phyloP scores from a whole-genome alignment of 1,140 invertebrate genomes.

The Cylas formicarius region DNA sequence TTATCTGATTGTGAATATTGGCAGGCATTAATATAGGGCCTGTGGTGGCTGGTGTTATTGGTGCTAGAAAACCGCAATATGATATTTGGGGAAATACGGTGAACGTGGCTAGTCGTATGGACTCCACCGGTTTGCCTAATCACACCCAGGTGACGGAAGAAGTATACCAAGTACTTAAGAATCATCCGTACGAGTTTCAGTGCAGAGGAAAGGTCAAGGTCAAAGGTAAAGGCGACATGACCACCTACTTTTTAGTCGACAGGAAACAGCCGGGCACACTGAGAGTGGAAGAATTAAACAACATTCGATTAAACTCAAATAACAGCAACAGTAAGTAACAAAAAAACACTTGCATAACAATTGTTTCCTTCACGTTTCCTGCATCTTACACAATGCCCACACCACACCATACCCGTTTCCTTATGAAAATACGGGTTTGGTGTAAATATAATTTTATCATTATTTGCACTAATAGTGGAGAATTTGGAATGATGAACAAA shows the following conservation, averaged over 20 bases:
- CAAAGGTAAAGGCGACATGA: slow-evolving; percentile 91
- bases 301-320: slow-evolving; percentile 28
- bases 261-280: slow-evolving; percentile 53
- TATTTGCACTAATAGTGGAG: no score
- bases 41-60: slow-evolving; percentile 90
- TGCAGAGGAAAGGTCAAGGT: slow-evolving; percentile 84
- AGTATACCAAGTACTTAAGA: slow-evolving; percentile 64
- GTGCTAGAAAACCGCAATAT: slow-evolving; percentile 89
- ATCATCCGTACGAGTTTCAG: slow-evolving; percentile 68
- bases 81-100: slow-evolving; percentile 97
- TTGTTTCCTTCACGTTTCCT: no score
- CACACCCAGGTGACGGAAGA: slow-evolving; percentile 83
- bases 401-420: no score
- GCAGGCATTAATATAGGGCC: slow-evolving; percentile 85
- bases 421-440: no score
- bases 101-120: slow-evolving; percentile 86
- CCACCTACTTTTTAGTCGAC: slow-evolving; percentile 81
- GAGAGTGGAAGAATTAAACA: slow-evolving; percentile 48
- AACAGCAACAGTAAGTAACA: slow-evolving; percentile 23
- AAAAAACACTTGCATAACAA: no score
- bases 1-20: slow-evolving; percentile 11
- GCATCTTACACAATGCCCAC: no score
- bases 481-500: no score
- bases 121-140: slow-evolving; percentile 76
- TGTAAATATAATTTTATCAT: no score